Evolutionary conservation across 35 echinoderm and acorn worm species (phyloP).

Genomic region (Amphiura filiformis): DNA sequence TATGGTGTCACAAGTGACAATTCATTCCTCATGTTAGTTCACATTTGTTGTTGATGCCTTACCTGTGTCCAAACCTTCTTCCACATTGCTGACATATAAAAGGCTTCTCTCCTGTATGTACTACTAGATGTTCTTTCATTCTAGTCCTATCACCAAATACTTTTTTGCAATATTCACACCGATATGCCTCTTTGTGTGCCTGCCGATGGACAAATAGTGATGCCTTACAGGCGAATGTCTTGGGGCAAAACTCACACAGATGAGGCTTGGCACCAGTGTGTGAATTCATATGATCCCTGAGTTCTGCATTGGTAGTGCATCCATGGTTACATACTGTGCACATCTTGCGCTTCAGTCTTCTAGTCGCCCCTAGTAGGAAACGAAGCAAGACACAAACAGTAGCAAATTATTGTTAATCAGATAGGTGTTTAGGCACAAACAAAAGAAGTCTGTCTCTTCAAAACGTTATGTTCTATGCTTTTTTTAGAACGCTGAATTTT

Average conservation of each 20-base stretch:
- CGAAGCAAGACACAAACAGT: too few relatives aligned
- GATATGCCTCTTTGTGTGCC: background rate
- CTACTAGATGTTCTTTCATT: background rate
- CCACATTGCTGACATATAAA: background rate
- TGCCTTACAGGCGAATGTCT: background rate
- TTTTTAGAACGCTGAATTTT: too few relatives aligned
- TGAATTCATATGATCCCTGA: background rate
- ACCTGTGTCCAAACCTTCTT: background rate
- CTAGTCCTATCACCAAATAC: conserved; percentile 8
- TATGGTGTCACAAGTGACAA: too few relatives aligned
- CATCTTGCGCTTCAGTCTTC: background rate
- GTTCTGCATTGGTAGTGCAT: background rate
- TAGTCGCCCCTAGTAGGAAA: background rate
- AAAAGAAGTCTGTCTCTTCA: too few relatives aligned
- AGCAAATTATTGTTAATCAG: too few relatives aligned
- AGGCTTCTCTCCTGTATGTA: background rate
- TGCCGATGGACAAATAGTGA: background rate
- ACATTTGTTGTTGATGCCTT: too few relatives aligned
- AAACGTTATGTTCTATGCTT: too few relatives aligned
- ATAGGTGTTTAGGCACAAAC: too few relatives aligned
- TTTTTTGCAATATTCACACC: background rate
- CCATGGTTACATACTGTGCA: background rate
- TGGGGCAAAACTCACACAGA: background rate
- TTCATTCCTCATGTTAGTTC: too few relatives aligned
- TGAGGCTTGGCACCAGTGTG: background rate